Evolutionary conservation across 2,888 invertebrate genomes (phyloP).

Genomic region (Eumerus sabulonum): DNA sequence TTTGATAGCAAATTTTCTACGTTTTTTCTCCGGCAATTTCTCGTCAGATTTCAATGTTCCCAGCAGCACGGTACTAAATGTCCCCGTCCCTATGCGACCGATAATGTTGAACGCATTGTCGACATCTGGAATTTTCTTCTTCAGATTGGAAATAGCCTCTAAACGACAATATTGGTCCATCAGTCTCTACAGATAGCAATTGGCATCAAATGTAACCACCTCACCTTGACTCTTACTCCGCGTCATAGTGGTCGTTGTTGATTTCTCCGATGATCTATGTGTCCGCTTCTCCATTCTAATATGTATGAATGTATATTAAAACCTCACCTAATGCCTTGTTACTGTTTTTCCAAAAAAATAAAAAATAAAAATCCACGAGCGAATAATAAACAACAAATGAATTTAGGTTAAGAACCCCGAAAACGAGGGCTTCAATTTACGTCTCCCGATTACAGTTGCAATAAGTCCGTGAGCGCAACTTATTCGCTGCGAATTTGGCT

Average conservation of each 20-base stretch:
- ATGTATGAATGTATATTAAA: too few species aligned
- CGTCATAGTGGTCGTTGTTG: not conserved
- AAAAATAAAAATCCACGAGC: not conserved
- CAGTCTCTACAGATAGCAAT: too few species aligned
- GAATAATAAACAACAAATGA: conserved; percentile 27
- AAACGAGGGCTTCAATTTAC: conserved; percentile 15
- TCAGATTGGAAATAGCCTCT: conserved; percentile 77
- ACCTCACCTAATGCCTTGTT: too few species aligned
- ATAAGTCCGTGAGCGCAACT: not conserved
- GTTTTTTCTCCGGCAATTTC: conserved; percentile 78
- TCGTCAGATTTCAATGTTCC: conserved; percentile 81
- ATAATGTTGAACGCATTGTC: conserved; percentile 84
- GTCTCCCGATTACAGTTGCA: not conserved
- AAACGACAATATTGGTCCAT: too few species aligned
- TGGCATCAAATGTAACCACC: not conserved
- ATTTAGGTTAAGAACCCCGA: conserved; percentile 42
- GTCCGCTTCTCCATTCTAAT: conserved; percentile 42
- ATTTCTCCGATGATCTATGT: conserved; percentile 35
- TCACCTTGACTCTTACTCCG: conserved; percentile 47
- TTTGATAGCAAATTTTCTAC: conserved; percentile 88
- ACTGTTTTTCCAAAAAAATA: not conserved
- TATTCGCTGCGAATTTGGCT: conserved; percentile 5
- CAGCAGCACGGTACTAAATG: conserved; percentile 92
- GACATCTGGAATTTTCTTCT: conserved; percentile 81
- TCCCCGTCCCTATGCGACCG: conserved; percentile 89